Conservation (phyloP, 2,797 vertebrate genomes). For the Salarias fasciatus region DNA sequence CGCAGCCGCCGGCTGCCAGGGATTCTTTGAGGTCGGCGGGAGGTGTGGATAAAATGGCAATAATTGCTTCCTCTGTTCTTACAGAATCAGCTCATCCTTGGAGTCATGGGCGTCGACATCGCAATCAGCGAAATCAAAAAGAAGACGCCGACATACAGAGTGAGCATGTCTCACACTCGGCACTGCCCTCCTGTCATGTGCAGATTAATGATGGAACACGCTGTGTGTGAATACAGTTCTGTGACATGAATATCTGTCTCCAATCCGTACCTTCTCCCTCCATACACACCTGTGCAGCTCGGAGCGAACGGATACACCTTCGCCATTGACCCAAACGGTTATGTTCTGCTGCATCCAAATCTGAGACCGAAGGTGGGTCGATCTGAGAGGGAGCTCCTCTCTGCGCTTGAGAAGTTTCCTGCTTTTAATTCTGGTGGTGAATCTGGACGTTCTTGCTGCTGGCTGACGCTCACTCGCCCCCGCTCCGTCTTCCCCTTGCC, state of each 20-base stretch:
- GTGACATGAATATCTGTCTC: no score
- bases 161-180: slow-evolving; percentile 65
- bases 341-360: slow-evolving; percentile 95
- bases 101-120: slow-evolving; percentile 97
- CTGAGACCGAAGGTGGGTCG: slow-evolving; percentile 94
- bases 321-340: slow-evolving; percentile 96
- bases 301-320: slow-evolving; percentile 97
- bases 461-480: slow-evolving; percentile 7
- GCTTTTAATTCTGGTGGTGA: not conserved
- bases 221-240: no score
- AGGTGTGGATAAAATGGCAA: slow-evolving; percentile 21
- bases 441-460: slow-evolving; percentile 11
- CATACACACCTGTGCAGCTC: slow-evolving; percentile 76
- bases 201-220: no score
- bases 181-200: no score
- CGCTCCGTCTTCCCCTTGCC: slow-evolving; percentile 10
- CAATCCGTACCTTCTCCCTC: no score
- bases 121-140: slow-evolving; percentile 96
- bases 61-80: slow-evolving; percentile 10
- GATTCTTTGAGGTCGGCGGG: not conserved
- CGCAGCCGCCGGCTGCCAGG: slow-evolving; percentile 14
- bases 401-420: not conserved
- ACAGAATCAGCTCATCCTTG: slow-evolving; percentile 97
- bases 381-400: no score
- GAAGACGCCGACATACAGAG: slow-evolving; percentile 95